phyloP scores from a whole-genome alignment of 2,113 vertebrate genomes.

The Numida meleagris region DNA sequence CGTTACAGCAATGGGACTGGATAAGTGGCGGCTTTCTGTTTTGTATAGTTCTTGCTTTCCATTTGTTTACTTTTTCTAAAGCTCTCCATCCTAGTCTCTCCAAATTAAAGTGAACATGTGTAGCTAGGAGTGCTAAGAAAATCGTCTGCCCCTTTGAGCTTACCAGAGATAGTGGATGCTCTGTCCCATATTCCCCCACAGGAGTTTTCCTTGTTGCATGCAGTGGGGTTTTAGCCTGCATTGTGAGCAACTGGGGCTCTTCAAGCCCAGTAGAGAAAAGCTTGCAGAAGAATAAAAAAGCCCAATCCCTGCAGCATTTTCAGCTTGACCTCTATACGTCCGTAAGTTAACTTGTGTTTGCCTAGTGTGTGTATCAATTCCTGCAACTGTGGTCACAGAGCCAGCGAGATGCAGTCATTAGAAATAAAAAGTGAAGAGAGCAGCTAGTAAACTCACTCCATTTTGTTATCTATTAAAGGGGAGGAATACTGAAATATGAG shows the following conservation, averaged over 20 bases:
- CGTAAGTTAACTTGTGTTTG: neutral
- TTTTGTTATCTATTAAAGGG: neutral
- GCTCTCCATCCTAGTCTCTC: neutral
- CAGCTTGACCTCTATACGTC: fast-evolving
- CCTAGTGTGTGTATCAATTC: neutral
- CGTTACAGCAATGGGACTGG: neutral
- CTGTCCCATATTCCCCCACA: neutral
- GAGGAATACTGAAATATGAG: neutral
- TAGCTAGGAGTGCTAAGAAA: neutral
- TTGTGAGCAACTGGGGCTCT: neutral
- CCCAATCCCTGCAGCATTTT: neutral
- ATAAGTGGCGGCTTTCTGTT: neutral
- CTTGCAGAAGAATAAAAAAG: neutral
- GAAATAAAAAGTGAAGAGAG: neutral
- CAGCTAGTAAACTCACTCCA: neutral
- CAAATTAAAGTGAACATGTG: neutral
- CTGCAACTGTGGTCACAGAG: neutral
- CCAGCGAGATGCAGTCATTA: neutral
- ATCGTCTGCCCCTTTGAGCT: neutral
- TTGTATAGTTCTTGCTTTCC: neutral
- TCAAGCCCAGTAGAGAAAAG: neutral
- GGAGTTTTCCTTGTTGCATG: neutral
- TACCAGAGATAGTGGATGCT: neutral
- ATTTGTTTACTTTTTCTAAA: neutral
- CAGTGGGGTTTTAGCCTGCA: neutral